Percentiles rank a stretch among this genome's conserved stretches.
These are phyloP conservation scores for Meandrina meandrites DNA, from an alignment of 92 coral and sea anemone genomes.

Conservation along the genomic window DNA sequence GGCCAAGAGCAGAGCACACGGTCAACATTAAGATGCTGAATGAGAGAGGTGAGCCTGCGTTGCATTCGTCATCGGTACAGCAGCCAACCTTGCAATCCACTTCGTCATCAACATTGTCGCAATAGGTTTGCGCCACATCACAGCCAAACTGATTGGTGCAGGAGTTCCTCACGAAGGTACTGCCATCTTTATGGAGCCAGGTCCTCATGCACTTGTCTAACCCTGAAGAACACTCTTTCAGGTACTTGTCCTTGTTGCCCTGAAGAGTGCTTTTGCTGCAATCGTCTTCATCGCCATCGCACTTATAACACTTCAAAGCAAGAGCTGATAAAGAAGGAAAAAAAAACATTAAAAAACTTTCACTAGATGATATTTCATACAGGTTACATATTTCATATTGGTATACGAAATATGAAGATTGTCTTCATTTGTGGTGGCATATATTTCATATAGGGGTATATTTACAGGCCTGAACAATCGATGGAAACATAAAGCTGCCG, in stretches of 20 bases:
- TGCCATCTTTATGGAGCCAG: background rate
- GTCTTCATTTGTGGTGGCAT: too few relatives aligned
- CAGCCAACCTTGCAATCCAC: background rate
- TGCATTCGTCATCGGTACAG: background rate
- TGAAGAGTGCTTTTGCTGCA: background rate
- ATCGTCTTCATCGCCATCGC: background rate
- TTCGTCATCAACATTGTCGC: background rate
- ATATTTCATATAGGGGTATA: too few relatives aligned
- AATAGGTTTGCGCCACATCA: background rate
- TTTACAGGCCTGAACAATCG: too few relatives aligned
- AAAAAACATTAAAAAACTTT: background rate
- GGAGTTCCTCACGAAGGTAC: background rate
- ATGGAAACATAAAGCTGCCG: too few relatives aligned
- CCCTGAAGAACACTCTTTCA: background rate
- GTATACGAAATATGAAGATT: too few relatives aligned
- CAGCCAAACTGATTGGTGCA: background rate
- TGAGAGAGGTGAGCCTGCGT: background rate
- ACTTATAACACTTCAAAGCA: background rate
- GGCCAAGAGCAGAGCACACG: background rate
- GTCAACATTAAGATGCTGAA: background rate
- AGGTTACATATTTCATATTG: too few relatives aligned
- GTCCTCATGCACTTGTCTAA: background rate
- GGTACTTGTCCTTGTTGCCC: background rate
- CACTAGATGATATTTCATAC: too few relatives aligned
- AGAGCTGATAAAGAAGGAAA: background rate